Evolutionary conservation across 2,888 invertebrate genomes (phyloP).

Genomic region (Protophormia terraenovae): DNA sequence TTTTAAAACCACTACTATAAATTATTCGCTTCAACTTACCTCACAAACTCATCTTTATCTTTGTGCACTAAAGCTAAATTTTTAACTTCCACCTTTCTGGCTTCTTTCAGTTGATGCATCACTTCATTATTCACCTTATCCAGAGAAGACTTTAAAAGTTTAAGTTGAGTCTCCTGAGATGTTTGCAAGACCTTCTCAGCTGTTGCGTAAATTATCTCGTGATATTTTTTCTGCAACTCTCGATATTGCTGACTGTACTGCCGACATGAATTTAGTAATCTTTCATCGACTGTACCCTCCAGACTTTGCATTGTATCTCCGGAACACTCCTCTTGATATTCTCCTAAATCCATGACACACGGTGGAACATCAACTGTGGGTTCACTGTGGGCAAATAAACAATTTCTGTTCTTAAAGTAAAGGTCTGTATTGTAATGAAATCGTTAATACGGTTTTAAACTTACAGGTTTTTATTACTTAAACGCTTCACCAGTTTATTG

Average conservation of each 20-base stretch:
- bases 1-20: neutral
- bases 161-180: slow-evolving; percentile 91
- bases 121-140: slow-evolving; percentile 88
- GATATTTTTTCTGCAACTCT: slow-evolving; percentile 91
- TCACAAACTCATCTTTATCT: slow-evolving; percentile 95
- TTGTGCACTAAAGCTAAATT: slow-evolving; percentile 92
- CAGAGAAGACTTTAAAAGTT: slow-evolving; percentile 87
- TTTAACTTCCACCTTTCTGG: slow-evolving; percentile 93
- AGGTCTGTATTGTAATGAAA: slow-evolving; percentile 40
- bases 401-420: slow-evolving; percentile 79
- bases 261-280: slow-evolving; percentile 84
- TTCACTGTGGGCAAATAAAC: slow-evolving; percentile 78
- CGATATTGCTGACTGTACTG: slow-evolving; percentile 88
- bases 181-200: slow-evolving; percentile 90
- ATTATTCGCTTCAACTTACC: slow-evolving; percentile 82
- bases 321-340: slow-evolving; percentile 77
- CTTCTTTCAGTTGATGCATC: slow-evolving; percentile 90
- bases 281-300: slow-evolving; percentile 84
- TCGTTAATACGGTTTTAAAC: slow-evolving; percentile 73
- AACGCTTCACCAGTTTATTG: slow-evolving; percentile 88
- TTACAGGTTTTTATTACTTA: slow-evolving; percentile 91
- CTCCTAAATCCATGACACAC: slow-evolving; percentile 82
- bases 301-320: slow-evolving; percentile 79
- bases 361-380: slow-evolving; percentile 80
- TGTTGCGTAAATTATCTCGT: slow-evolving; percentile 88